Evolutionary conservation across 2,888 invertebrate species (phyloP), one percentile per base, ranked within the genome.

Genomic region (Imbricaverruca yamaguchii): DNA sequence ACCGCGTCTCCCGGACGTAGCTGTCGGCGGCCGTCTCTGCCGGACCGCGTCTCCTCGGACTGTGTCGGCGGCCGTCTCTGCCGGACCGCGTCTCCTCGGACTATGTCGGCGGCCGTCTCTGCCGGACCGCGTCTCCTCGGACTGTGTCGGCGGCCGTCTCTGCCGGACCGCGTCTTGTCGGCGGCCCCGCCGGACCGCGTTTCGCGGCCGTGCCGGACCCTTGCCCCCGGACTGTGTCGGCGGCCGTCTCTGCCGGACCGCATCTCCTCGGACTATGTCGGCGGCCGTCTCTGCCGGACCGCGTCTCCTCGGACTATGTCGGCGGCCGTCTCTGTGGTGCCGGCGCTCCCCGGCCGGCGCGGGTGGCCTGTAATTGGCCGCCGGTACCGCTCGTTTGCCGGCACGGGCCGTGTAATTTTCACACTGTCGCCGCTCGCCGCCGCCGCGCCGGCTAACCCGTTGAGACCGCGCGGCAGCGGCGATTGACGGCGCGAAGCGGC

Each of bases 301-400:
- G 18, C n/a, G n/a, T 6, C 4, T 65, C 61, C 15, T 18, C 61
- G 15, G 61, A 4, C 61, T 8, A 6, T 6, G 10, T 13, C 61
- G 61, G 13, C 18, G 39, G 39, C 39, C 39, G 39, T 39, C 39
- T 39, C 39, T 39, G 39, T 39, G 2, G 39, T 1, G 39, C 39
- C 39, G 39, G 39, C 39, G 39, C 39, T 39, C 2, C 39, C 4
- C 67, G 12, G 67, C 23, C 67, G 10, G 6, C 67, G 15, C 69
- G 12, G 74, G 74, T 74, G 74, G 74, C 74, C 74, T 74, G 74
- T 74, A 74, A 74, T 74, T 21, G 53, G 21, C 55, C 21, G 53
- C 53, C 55, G 15, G 9, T 21, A 55, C 55, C 55, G 21, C 8
- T 74, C 55, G 55, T 74, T 74, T 55, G 21, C 8, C 8, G 21